Conservation (phyloP, 2,888 invertebrate genomes). For the Cenopis cana region DNA sequence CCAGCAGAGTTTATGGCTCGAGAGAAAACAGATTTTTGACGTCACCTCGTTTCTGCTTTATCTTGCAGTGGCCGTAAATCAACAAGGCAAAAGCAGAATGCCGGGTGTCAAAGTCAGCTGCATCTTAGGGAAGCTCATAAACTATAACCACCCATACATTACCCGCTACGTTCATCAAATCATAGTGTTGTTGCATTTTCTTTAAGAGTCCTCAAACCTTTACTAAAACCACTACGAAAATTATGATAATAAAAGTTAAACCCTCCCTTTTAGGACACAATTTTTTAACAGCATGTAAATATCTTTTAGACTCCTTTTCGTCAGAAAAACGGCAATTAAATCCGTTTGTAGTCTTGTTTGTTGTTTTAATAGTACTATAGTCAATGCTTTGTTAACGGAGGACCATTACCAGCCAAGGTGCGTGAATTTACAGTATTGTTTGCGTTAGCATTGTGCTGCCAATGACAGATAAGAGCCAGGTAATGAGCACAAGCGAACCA, state of each 20-base stretch:
- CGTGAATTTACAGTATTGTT: slow-evolving; percentile 68
- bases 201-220: background rate
- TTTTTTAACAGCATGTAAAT: background rate
- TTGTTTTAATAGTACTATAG: slow-evolving; percentile 27
- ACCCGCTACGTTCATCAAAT: background rate
- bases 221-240: background rate
- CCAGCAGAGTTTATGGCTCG: slow-evolving; percentile 70
- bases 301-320: background rate
- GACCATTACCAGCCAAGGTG: slow-evolving; percentile 60
- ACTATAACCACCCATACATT: background rate
- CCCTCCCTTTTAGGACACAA: background rate
- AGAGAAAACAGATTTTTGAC: slow-evolving; percentile 65
- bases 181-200: background rate
- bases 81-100: slow-evolving; percentile 52
- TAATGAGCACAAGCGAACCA: slow-evolving; percentile 69
- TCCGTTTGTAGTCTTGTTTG: slow-evolving; percentile 14
- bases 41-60: slow-evolving; percentile 59
- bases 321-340: slow-evolving; percentile 3
- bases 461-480: slow-evolving; percentile 79
- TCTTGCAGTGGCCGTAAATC: slow-evolving; percentile 69
- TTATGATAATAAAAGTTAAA: background rate
- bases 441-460: slow-evolving; percentile 72
- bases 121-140: background rate
- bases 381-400: slow-evolving; percentile 45
- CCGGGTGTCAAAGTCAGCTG: slow-evolving; percentile 42